A percentile compares a stretch with the other conserved stretches of the same genome.
Evolutionary conservation across 2,888 invertebrate genomes (phyloP).

Genomic region (Mamestra brassicae): DNA sequence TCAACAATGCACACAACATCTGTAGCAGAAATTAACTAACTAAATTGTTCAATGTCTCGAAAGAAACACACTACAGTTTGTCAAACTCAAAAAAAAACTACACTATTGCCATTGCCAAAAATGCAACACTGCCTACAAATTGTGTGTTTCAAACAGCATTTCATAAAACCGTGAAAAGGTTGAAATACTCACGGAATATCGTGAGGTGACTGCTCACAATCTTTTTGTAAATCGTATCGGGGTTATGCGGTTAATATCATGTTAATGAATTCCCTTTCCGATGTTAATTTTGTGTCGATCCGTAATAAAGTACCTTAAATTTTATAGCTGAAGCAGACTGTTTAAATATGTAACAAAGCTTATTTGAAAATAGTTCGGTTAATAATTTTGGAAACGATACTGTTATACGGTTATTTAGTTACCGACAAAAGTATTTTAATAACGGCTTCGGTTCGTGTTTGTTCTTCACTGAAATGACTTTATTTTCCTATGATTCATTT

Average conservation of each 20-base stretch:
- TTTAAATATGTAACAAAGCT: conserved; percentile 55
- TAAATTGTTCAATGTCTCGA: neutral
- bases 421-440: conserved; percentile 18
- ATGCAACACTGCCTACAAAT: conserved; percentile 11
- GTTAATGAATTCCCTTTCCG: conserved; percentile 67
- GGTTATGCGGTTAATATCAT: conserved; percentile 67
- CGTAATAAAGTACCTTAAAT: conserved; percentile 53
- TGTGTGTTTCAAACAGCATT: conserved; percentile 8
- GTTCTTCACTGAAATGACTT: neutral
- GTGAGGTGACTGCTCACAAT: conserved; percentile 51
- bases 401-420: conserved; percentile 9
- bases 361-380: conserved; percentile 49
- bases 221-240: conserved; percentile 57
- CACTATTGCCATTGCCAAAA: neutral
- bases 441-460: neutral
- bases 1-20: neutral
- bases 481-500: neutral
- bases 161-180: conserved; percentile 28
- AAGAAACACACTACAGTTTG: neutral
- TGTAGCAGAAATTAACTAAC: neutral
- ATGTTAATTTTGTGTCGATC: conserved; percentile 65
- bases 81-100: neutral
- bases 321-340: conserved; percentile 39
- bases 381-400: conserved; percentile 15
- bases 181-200: conserved; percentile 48